These are phyloP conservation scores for Aldabrachelys gigantea DNA, from an alignment of 2,113 vertebrate genomes.

Conservation along the genomic window DNA sequence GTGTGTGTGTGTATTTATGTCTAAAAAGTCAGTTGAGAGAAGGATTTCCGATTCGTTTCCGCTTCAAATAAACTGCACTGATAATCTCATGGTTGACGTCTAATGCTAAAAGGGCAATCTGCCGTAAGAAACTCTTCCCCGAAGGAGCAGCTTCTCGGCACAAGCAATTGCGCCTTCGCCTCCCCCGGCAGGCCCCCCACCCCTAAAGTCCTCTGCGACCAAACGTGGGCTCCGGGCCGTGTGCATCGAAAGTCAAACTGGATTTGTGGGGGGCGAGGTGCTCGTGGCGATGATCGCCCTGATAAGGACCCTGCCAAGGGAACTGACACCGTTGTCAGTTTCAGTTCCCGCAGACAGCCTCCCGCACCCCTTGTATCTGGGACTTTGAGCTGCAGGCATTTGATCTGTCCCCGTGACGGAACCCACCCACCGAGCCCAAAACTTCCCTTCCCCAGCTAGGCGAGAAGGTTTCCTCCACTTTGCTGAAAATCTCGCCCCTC, in stretches of 20 bases:
- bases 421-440: neutral
- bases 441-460: neutral
- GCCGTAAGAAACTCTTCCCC: neutral
- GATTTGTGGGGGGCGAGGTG: no score
- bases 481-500: neutral
- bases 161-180: no score
- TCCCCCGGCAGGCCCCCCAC: neutral
- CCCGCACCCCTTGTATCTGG: no score
- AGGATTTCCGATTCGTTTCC: conserved; percentile 84
- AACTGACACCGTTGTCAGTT: neutral
- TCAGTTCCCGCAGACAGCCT: neutral
- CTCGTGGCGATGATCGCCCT: neutral
- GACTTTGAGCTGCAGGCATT: neutral
- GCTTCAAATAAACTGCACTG: conserved; percentile 78
- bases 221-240: no score
- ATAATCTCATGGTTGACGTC: conserved; percentile 76
- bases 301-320: neutral
- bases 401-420: neutral
- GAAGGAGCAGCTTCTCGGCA: neutral
- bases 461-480: neutral
- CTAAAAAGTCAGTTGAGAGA: conserved; percentile 73
- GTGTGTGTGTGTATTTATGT: conserved; percentile 31
- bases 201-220: conserved; percentile 28
- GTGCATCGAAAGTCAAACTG: neutral
- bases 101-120: conserved; percentile 68